These are phyloP conservation scores for Drosophila pandora DNA, from an alignment of 1,140 invertebrate species.

Conservation along the genomic window DNA sequence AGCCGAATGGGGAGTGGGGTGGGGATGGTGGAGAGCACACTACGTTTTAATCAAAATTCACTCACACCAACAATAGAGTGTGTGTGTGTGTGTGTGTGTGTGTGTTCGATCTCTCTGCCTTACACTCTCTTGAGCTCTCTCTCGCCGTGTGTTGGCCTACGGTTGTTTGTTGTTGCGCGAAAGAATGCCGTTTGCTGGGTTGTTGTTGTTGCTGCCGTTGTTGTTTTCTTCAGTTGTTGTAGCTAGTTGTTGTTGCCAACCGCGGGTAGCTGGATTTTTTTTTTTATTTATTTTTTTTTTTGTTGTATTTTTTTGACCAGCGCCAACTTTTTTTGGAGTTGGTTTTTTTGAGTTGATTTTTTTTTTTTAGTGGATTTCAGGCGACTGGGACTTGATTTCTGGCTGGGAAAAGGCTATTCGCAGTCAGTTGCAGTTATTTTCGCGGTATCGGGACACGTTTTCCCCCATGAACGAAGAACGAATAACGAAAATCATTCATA, in stretches of 20 bases:
- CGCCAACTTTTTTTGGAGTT: slow-evolving; percentile 44
- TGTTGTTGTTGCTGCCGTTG: slow-evolving; percentile 62
- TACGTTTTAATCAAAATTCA: slow-evolving; percentile 80
- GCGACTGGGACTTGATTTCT: slow-evolving; percentile 9
- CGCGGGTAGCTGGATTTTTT: slow-evolving; percentile 39
- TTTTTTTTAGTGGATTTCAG: slow-evolving; percentile 28
- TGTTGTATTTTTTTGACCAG: slow-evolving; percentile 57
- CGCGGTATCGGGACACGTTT: slow-evolving; percentile 30
- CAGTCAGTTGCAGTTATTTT: slow-evolving; percentile 39
- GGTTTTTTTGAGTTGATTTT: slow-evolving; percentile 30
- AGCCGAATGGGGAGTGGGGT: slow-evolving; percentile 33
- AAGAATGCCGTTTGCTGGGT: slow-evolving; percentile 83
- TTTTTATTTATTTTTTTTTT: slow-evolving; percentile 30
- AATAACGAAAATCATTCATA: neutral
- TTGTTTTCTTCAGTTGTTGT: slow-evolving; percentile 51
- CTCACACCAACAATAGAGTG: slow-evolving; percentile 27
- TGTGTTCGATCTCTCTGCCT: slow-evolving; percentile 50
- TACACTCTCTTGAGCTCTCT: slow-evolving; percentile 45
- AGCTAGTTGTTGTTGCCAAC: slow-evolving; percentile 43
- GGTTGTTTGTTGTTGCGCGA: slow-evolving; percentile 76
- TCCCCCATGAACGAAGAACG: slow-evolving; percentile 8
- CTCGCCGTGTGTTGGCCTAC: slow-evolving; percentile 18
- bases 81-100: slow-evolving; percentile 27
- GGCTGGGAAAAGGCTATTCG: slow-evolving; percentile 13
- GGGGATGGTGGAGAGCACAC: slow-evolving; percentile 50